Evolutionary conservation across 2,797 vertebrate genomes (phyloP), one percentile per base, ranked within the genome.

Genomic region (Sebastes vulpes): DNA sequence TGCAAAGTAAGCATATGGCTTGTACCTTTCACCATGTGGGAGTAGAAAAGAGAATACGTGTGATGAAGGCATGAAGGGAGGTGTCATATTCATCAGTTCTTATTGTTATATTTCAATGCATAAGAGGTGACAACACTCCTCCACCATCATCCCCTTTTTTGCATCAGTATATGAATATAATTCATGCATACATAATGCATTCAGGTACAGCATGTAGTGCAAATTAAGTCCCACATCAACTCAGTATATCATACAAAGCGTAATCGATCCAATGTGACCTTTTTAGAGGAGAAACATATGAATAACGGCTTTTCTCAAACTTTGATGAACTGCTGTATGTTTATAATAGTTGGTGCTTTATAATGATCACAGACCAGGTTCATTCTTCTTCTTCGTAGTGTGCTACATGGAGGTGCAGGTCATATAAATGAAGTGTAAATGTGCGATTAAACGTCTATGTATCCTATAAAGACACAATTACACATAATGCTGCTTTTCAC

Each of bases 1-100:
- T 48, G 72, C 26, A 75, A 69, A 71, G 59, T 9, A 26, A 72
- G 65, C 65, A 65, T 57, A 63, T 29, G 60, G 60, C 21, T 83
- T 16, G 11, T 53, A 48, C 8, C 6, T 65, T 64, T 38, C 12
- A 57, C 28, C 16, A 2, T 32, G 32, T 29, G 14, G 8, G 21
- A 61, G 50, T 5, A 56, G 29, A 53, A 35, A 21, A 50, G 50
- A 9, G 16, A 73, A 54, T 38, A 42, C 4, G 18, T 42, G 38
- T 21, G 21, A 60, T 3, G 7, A 7, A 70, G 10, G 21, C 35
- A 18, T 6, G 53, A 14, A 1, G 11, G 29, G n/a, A 38, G 5
- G 35, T 57, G 52, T 23, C 10, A 26, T 10, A 18, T 8, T 12
- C 29, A 48, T 60, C 7, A 18, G 5, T 60, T 21, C 7, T 53